phyloP scores from a whole-genome alignment of 2,113 vertebrate genomes.

The Hyla sarda region DNA sequence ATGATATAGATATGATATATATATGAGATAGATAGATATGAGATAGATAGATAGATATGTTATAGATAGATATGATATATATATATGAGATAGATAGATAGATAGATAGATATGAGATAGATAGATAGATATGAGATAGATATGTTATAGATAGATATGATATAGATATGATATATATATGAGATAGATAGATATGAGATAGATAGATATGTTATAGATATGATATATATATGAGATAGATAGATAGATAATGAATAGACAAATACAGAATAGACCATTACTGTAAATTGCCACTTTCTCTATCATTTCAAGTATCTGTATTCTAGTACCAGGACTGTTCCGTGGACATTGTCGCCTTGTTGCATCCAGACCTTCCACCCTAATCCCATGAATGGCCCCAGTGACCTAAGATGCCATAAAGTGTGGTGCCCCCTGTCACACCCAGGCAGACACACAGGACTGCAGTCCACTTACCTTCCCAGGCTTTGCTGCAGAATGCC shows the following conservation, averaged over 20 bases:
- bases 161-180: not conserved
- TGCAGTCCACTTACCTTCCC: slow-evolving; percentile 51
- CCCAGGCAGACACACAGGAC: not conserved
- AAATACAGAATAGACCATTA: not conserved
- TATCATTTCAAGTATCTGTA: not conserved
- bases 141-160: slow-evolving; percentile 17
- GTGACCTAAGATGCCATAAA: not conserved
- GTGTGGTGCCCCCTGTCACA: not conserved
- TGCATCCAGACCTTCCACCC: not conserved
- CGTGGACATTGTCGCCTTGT: not conserved
- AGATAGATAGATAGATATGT: no score
- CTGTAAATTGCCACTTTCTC: not conserved
- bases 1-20: not conserved
- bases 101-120: not conserved
- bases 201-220: slow-evolving; percentile 12
- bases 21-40: slow-evolving; percentile 35
- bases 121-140: slow-evolving; percentile 32
- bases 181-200: slow-evolving; percentile 27
- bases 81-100: slow-evolving; percentile 14
- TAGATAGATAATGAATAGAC: not conserved
- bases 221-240: not conserved
- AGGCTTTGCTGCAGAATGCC: slow-evolving; percentile 24
- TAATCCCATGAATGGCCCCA: not conserved
- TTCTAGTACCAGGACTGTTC: not conserved
- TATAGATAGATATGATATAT: no score